Base-by-base conservation (phyloP, 2,113 vertebrate species). In the Daboia siamensis region DNA sequence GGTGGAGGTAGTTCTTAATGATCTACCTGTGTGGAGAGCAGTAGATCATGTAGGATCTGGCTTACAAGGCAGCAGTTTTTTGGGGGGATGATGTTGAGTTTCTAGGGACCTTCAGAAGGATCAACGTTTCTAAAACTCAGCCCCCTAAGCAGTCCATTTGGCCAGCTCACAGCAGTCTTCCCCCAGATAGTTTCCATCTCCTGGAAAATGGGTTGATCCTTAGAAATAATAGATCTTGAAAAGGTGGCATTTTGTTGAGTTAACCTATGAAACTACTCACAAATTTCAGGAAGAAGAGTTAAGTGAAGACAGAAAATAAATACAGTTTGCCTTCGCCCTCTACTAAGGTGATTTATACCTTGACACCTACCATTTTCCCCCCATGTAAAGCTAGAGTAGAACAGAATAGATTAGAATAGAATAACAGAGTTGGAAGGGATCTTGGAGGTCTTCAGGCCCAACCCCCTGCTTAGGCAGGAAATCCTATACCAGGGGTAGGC, bases 81-180 rank as follows among this genome's bases (percentile, higher is more conserved):
- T 48, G 44, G 56, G 56, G 15, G 44, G 39, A 7, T 12, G n/a
- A 1, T 29, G 91, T 24, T 39, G 51, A 54, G 15, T 93, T 84
- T 0, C 0, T 2, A 0, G 29, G 10, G 1, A 5, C 1, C 17
- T 11, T 54, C 52, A 54, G 52, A 3, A 13, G 52, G 52, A 54
- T 12, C 12, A 54, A 13, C 2, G 13, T 54, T 54, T 54, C 52
- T 54, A 54, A 54, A 13, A 13, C 12, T 54, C 52, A 54, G 12
- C 52, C 52, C 52, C 52, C 52, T 54, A 54, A 54, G 48, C 48
- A 54, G 12, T 54, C 33, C 33, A 13, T 39, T 8, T 84, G 33
- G 33, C 7, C 12, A 11, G 8, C 33, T 5, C 55, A 59, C 4
- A 57, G 23, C 46, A 57, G 61, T 44, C 26, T 20, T 29, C 55